phyloP scores from a whole-genome alignment of 2,888 invertebrate species.

The Phaedon cochleariae region DNA sequence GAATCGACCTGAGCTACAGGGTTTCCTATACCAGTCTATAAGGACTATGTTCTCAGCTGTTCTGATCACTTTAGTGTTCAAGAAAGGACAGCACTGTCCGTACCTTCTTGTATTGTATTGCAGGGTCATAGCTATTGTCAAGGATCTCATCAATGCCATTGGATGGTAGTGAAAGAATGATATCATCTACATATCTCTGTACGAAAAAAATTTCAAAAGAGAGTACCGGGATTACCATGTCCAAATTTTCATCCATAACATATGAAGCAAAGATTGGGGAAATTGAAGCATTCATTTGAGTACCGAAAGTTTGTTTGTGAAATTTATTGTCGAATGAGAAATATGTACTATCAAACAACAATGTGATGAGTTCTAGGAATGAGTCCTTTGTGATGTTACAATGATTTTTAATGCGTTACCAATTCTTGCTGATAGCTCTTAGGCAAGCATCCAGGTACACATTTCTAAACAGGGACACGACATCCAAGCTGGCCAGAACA shows the following conservation, averaged over 20 bases:
- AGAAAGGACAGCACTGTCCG: no score
- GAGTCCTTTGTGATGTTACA: no score
- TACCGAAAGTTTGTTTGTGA: neutral
- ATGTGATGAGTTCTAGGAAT: no score
- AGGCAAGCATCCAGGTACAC: no score
- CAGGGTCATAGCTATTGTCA: neutral
- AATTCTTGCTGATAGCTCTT: no score
- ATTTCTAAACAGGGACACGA: no score
- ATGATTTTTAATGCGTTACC: no score
- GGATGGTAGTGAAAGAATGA: neutral
- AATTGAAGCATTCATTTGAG: neutral
- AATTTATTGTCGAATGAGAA: neutral
- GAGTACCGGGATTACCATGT: neutral
- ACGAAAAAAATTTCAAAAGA: neutral
- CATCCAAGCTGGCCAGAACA: no score
- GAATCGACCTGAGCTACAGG: conserved; percentile 24
- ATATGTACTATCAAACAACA: neutral
- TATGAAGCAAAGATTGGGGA: neutral
- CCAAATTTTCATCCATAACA: neutral
- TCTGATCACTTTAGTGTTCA: no score
- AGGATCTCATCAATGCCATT: neutral
- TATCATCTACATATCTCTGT: neutral
- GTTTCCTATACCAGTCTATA: conserved; percentile 32
- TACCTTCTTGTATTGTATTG: conserved; percentile 17
- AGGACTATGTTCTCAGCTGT: conserved; percentile 16